Evolutionary conservation across 2,888 invertebrate genomes (phyloP).

Genomic region (Pachymerium ferrugineum): DNA sequence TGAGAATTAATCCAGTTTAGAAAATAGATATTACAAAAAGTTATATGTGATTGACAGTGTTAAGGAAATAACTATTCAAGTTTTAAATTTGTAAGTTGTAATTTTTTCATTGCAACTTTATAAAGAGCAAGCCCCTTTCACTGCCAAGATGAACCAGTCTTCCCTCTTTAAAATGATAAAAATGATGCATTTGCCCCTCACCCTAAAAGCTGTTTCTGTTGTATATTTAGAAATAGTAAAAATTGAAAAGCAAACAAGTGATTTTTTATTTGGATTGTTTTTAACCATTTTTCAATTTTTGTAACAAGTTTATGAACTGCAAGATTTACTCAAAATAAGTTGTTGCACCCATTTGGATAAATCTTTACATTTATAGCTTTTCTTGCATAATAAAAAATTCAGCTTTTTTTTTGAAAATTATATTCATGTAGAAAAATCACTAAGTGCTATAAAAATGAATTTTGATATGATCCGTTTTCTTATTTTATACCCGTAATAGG

Average conservation of each 20-base stretch:
- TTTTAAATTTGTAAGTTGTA: slow-evolving; percentile 1
- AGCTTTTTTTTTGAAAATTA: background rate
- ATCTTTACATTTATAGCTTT: slow-evolving; percentile 18
- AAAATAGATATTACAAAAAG: background rate
- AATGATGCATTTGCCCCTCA: background rate
- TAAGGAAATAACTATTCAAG: background rate
- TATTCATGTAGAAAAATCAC: slow-evolving; percentile 19
- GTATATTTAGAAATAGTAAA: too few relatives aligned
- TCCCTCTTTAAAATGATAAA: background rate
- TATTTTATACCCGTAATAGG: too few relatives aligned
- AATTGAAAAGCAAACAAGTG: too few relatives aligned
- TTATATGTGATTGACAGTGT: too few relatives aligned
- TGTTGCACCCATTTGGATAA: slow-evolving; percentile 4
- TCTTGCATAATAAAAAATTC: background rate
- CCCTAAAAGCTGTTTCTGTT: too few relatives aligned
- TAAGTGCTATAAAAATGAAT: slow-evolving; percentile 22
- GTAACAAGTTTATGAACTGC: background rate
- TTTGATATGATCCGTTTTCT: background rate
- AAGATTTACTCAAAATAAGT: background rate
- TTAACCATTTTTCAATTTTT: background rate
- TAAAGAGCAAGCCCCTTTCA: background rate
- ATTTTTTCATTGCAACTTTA: background rate
- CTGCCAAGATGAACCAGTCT: slow-evolving; percentile 5
- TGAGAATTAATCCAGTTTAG: background rate
- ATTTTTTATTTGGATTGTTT: slow-evolving; percentile 2